Evolutionary conservation across 2,113 vertebrate genomes (phyloP), one percentile per base, ranked within the genome.

Genomic region (Syrrhaptes paradoxus): DNA sequence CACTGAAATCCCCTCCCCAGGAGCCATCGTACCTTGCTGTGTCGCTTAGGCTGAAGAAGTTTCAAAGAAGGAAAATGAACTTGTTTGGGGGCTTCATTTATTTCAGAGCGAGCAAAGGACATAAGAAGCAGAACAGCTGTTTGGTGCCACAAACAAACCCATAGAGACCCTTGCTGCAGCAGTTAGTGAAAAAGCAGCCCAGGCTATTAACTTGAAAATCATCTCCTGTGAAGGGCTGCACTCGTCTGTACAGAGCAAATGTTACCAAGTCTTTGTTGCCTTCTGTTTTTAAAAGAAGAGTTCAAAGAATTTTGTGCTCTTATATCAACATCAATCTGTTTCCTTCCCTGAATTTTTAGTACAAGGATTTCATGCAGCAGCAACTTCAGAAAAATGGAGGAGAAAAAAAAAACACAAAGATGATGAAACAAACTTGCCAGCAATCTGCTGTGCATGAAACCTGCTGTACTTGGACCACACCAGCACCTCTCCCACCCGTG

Each of bases 1-100:
- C 34, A 17, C 1, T 0, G 20, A 16, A 55, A 76, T 11, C 65
- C 43, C 45, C 49, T 51, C 38, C 26, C n/a, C 43, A 54, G 52
- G 24, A 49, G 24, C 7, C 45, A 32, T 4, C 0, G 0, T 14
- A 26, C 21, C 49, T 45, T 25, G 28, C 43, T 34, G 2, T 1
- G 7, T 8, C 66, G 17, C 63, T 41, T 32, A n/a, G 1, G 7
- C 15, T 1, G 2, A 51, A 13, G 9, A 17, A 41, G 29, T 7
- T 51, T 29, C 17, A 28, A 81, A 67, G 25, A 63, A 62, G 16
- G 32, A 59, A 75, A 57, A 36, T 3, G 2, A 75, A 17, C 21
- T 24, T 34, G 2, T 10, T 8, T 3, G 5, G 16, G 29, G 8
- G 17, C 7, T 73, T 65, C 34, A n/a, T 43, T 36, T 29, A 57